These are phyloP conservation scores for Cantharis flavilabris DNA, from an alignment of 2,888 invertebrate genomes.

Conservation along the genomic window DNA sequence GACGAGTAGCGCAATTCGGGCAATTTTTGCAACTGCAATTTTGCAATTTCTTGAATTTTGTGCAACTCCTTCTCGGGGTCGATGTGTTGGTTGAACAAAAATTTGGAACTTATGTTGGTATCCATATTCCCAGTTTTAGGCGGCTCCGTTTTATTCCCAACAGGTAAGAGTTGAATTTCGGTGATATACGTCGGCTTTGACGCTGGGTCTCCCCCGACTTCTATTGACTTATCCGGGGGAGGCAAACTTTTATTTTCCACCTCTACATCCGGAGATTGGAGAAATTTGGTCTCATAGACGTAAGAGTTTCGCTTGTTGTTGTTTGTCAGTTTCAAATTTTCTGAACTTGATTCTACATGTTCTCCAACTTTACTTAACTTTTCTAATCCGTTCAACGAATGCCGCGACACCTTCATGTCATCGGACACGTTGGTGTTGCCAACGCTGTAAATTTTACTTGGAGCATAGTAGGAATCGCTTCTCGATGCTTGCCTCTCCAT, in stretches of 20 bases:
- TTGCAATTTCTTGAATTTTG: slow-evolving; percentile 53
- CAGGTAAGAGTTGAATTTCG: slow-evolving; percentile 49
- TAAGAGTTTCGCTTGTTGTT: slow-evolving; percentile 52
- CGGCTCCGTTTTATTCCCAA: slow-evolving; percentile 64
- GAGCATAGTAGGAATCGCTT: slow-evolving; percentile 30
- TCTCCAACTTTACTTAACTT: slow-evolving; percentile 58
- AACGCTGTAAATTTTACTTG: neutral
- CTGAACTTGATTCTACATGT: slow-evolving; percentile 44
- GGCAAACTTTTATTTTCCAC: slow-evolving; percentile 20
- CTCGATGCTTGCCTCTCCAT: slow-evolving; percentile 41
- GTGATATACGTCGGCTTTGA: slow-evolving; percentile 26
- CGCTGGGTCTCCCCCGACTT: neutral
- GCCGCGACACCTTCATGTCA: slow-evolving; percentile 67
- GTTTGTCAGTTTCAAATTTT: slow-evolving; percentile 52
- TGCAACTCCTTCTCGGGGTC: slow-evolving; percentile 49
- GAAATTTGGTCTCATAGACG: slow-evolving; percentile 57
- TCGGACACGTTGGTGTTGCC: slow-evolving; percentile 66
- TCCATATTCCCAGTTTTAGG: slow-evolving; percentile 49
- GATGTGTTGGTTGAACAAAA: slow-evolving; percentile 37
- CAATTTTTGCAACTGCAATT: slow-evolving; percentile 53
- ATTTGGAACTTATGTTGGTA: slow-evolving; percentile 45
- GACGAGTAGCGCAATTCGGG: slow-evolving; percentile 66
- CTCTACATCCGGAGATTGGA: slow-evolving; percentile 51
- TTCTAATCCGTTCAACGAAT: slow-evolving; percentile 66
- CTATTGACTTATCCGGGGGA: slow-evolving; percentile 40